These are phyloP conservation scores for Drosophila kepulauana DNA, from an alignment of 1,140 invertebrate genomes.

Conservation along the genomic window DNA sequence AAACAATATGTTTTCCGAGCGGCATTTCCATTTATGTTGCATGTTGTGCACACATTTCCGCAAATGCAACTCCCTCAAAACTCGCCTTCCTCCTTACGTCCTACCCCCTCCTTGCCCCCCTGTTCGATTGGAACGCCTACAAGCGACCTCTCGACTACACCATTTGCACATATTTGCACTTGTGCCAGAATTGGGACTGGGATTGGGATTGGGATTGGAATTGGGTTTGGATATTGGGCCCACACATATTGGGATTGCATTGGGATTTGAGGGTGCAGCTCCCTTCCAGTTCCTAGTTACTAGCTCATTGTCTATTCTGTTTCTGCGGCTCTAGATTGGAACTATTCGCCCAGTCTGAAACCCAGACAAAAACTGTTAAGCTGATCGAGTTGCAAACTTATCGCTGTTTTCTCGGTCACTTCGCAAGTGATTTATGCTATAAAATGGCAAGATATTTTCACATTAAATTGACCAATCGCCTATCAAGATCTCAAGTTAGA, in stretches of 20 bases:
- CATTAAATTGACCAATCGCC: not conserved
- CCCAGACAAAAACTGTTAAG: constrained; percentile 11
- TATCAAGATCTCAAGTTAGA: not conserved
- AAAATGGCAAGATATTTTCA: not conserved
- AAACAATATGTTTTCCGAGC: constrained; percentile 83
- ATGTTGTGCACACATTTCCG: constrained; percentile 83
- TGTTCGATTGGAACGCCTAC: constrained; percentile 12
- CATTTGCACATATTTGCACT: constrained; percentile 67
- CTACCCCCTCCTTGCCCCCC: not conserved
- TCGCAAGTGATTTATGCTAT: constrained; percentile 35
- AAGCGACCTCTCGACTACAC: constrained; percentile 34
- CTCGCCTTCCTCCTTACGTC: not conserved
- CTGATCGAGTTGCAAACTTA: constrained; percentile 38
- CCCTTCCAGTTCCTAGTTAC: not conserved
- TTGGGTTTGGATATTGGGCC: constrained; percentile 27
- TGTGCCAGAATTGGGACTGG: constrained; percentile 26
- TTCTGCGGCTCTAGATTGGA: constrained; percentile 34
- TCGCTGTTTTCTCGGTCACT: constrained; percentile 27
- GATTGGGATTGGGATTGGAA: constrained; percentile 5
- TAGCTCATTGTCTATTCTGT: constrained; percentile 44
- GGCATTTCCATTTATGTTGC: constrained; percentile 83
- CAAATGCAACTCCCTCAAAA: constrained; percentile 63
- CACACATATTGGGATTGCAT: constrained; percentile 35
- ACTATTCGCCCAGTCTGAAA: constrained; percentile 21
- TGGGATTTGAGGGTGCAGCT: not conserved